phyloP scores from a whole-genome alignment of 2,888 invertebrate genomes.

The Arctia plantaginis region DNA sequence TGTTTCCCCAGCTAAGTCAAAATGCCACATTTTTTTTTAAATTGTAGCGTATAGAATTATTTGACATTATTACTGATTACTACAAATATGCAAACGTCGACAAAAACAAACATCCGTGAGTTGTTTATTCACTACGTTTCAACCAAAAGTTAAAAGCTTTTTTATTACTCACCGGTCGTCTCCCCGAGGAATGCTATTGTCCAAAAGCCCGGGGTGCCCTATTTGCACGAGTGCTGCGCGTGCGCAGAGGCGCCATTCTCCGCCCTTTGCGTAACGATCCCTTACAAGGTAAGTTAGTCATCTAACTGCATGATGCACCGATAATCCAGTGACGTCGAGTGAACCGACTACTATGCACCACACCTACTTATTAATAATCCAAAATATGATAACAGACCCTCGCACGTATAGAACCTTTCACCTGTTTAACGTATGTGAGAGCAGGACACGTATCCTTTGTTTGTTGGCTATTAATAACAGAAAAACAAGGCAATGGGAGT shows the following conservation, averaged over 20 bases:
- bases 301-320: conserved; percentile 48
- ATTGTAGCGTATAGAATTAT: not conserved
- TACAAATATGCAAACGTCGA: not conserved
- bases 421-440: conserved; percentile 42
- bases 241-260: conserved; percentile 23
- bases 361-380: conserved; percentile 48
- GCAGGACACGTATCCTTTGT: conserved; percentile 61
- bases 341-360: conserved; percentile 10
- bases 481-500: conserved; percentile 77
- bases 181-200: conserved; percentile 48
- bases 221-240: conserved; percentile 30
- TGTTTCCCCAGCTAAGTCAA: not conserved
- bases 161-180: conserved; percentile 40
- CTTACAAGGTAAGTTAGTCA: conserved; percentile 64
- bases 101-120: conserved; percentile 4
- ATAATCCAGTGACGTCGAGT: conserved; percentile 44
- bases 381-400: conserved; percentile 37
- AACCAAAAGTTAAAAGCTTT: conserved; percentile 33
- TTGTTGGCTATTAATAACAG: conserved; percentile 79
- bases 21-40: not conserved
- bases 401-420: conserved; percentile 17
- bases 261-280: conserved; percentile 57
- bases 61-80: not conserved
- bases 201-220: conserved; percentile 19
- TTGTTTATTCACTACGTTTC: conserved; percentile 3